Conservation (phyloP, 2,888 invertebrate genomes). For the Megastigmus dorsalis region DNA sequence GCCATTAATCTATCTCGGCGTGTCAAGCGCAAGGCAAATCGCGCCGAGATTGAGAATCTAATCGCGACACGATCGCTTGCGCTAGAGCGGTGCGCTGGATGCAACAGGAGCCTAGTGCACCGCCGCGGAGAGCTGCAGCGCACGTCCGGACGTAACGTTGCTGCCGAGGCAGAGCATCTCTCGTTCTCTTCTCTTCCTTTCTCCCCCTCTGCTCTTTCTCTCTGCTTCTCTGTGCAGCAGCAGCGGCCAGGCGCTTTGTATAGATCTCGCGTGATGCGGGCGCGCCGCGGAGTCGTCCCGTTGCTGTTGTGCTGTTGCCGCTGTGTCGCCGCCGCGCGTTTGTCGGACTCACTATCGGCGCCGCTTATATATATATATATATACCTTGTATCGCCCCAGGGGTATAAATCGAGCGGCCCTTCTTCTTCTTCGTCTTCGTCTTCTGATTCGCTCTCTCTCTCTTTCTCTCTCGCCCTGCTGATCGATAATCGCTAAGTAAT, state of each 20-base stretch:
- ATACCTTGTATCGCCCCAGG: too few relatives aligned
- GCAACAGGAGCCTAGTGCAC: not conserved
- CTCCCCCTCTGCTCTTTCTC: too few relatives aligned
- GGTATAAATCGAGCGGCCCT: conserved; percentile 12
- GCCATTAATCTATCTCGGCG: conserved; percentile 41
- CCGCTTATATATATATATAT: not conserved
- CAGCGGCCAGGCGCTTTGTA: too few relatives aligned
- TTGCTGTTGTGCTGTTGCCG: too few relatives aligned
- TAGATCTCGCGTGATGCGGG: not conserved
- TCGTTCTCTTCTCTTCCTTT: not conserved
- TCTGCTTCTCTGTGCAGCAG: too few relatives aligned
- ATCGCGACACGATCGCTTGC: conserved; percentile 45
- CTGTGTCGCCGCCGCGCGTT: too few relatives aligned
- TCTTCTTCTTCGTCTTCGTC: not conserved
- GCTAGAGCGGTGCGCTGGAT: too few relatives aligned
- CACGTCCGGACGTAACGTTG: too few relatives aligned
- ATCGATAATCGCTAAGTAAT: conserved; percentile 40
- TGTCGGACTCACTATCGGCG: not conserved
- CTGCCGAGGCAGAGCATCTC: not conserved
- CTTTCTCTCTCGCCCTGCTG: not conserved
- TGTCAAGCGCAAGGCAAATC: conserved; percentile 40
- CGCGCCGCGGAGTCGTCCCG: too few relatives aligned
- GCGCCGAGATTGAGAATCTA: conserved; percentile 39
- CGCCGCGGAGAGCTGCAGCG: not conserved
- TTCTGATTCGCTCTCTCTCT: not conserved